phyloP scores from a whole-genome alignment of 2,797 vertebrate genomes.

The Clarias platycephalus region DNA sequence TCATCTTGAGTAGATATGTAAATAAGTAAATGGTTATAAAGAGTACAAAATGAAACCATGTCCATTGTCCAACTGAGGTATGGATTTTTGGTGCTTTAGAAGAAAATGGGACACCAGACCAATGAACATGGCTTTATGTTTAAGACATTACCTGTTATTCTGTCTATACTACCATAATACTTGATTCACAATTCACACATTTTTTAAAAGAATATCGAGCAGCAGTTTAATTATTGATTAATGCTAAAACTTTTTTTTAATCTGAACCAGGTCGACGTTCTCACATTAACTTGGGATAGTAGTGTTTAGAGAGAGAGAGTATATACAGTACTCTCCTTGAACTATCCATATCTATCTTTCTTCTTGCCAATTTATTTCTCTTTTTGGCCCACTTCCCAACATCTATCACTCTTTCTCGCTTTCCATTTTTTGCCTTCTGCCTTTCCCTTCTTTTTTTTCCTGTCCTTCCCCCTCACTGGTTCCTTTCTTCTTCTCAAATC shows the following conservation, averaged over 20 bases:
- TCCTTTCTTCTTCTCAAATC: neutral
- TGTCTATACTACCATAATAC: neutral
- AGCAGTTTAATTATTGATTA: neutral
- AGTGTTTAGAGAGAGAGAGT: too few species aligned
- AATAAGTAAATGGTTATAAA: neutral
- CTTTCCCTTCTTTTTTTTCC: neutral
- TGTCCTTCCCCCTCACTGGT: neutral
- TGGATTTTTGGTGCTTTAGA: neutral
- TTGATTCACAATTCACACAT: neutral
- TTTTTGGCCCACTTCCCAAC: neutral
- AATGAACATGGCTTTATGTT: too few species aligned
- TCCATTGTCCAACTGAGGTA: neutral
- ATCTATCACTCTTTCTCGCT: conserved; percentile 1
- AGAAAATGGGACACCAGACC: neutral
- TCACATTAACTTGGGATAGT: too few species aligned
- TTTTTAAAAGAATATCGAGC: neutral
- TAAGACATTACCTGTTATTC: neutral
- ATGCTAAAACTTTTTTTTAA: neutral
- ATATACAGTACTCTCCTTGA: neutral
- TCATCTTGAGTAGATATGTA: too few species aligned
- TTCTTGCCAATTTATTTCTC: neutral
- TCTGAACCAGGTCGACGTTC: neutral
- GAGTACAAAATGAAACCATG: neutral
- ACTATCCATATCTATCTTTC: neutral
- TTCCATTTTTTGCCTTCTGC: neutral